phyloP scores from a whole-genome alignment of 2,888 invertebrate genomes.

The Drosophila vallismaia region DNA sequence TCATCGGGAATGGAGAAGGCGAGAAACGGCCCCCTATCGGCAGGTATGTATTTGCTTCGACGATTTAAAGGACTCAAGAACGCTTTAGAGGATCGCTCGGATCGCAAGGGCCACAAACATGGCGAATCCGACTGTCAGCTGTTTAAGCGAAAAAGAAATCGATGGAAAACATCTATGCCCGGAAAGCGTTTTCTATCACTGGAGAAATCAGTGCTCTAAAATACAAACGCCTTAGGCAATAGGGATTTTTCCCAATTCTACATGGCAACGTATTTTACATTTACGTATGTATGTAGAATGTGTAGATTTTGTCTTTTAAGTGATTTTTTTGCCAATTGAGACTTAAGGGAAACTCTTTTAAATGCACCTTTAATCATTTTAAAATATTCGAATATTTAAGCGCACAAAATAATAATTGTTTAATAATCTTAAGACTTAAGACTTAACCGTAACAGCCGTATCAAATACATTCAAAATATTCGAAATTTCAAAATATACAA shows the following conservation, averaged over 20 bases:
- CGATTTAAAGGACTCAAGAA: slow-evolving; percentile 7
- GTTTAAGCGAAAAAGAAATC: slow-evolving; percentile 5
- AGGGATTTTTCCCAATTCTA: neutral
- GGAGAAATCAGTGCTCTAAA: neutral
- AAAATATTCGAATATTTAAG: too few relatives aligned
- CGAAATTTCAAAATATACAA: neutral
- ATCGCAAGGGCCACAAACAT: slow-evolving; percentile 5
- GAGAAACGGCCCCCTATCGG: neutral
- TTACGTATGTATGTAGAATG: too few relatives aligned
- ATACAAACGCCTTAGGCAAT: neutral
- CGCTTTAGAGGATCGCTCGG: slow-evolving; percentile 5
- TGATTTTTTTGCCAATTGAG: too few relatives aligned
- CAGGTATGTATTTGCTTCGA: neutral
- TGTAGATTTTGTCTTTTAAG: too few relatives aligned
- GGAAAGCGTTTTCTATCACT: neutral
- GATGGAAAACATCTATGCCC: neutral
- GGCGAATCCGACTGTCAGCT: slow-evolving; percentile 8
- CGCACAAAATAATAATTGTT: too few relatives aligned
- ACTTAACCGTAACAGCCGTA: too few relatives aligned
- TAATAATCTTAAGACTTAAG: too few relatives aligned
- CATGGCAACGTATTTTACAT: too few relatives aligned
- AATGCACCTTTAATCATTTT: too few relatives aligned
- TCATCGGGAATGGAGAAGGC: neutral
- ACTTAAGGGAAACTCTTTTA: too few relatives aligned
- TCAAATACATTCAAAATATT: too few relatives aligned